Conservation (phyloP, 64 coral and sea anemone species). For the Pachyseris speciosa region DNA sequence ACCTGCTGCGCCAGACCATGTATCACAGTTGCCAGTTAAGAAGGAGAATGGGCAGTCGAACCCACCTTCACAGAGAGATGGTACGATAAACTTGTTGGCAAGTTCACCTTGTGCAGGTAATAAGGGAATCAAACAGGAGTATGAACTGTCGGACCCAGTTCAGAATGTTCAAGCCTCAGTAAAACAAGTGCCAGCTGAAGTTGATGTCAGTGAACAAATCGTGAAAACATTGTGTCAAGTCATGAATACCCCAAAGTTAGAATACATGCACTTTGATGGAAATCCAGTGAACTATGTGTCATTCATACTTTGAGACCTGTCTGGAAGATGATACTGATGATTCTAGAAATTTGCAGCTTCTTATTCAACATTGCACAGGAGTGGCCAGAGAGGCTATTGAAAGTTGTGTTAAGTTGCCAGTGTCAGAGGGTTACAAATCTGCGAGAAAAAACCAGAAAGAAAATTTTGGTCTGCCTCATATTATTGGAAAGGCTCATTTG, state of each 20-base stretch:
- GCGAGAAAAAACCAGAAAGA: constrained; percentile 59
- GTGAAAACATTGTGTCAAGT: constrained; percentile 36
- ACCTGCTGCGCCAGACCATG: no score
- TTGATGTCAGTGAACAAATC: constrained; percentile 41
- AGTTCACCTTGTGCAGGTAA: background rate
- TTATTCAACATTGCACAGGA: constrained; percentile 72
- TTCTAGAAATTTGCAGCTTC: constrained; percentile 61
- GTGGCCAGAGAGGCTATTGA: constrained; percentile 68
- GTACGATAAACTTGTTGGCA: background rate
- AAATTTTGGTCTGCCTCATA: constrained; percentile 68
- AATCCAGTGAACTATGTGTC: constrained; percentile 50
- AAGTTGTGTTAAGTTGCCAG: constrained; percentile 77
- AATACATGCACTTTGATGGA: constrained; percentile 72
- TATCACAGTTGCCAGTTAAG: background rate
- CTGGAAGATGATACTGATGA: constrained; percentile 27
- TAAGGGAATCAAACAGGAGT: background rate
- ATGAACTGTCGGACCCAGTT: background rate
- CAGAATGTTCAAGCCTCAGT: background rate
- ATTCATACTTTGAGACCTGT: constrained; percentile 63
- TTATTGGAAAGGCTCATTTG: constrained; percentile 56
- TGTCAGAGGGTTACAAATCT: constrained; percentile 49
- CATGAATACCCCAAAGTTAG: constrained; percentile 56
- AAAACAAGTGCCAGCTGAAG: background rate
- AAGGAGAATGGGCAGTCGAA: background rate
- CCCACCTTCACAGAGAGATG: background rate